Percentiles rank a stretch among this genome's conserved stretches.
These are phyloP conservation scores for Cremastinae sp. DNA, from an alignment of 2,888 invertebrate species.

Conservation along the genomic window DNA sequence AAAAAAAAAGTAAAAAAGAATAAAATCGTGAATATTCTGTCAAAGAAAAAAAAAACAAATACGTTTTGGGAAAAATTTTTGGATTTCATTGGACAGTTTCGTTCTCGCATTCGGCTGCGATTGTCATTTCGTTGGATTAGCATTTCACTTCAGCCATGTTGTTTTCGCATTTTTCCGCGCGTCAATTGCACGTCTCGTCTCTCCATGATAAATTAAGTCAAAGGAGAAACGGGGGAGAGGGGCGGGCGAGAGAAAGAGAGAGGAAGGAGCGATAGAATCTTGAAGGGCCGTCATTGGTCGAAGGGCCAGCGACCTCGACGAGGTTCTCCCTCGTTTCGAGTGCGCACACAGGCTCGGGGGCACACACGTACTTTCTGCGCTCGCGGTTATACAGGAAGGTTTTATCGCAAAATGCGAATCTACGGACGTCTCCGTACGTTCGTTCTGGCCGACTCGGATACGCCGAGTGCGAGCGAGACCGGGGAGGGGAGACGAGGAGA, in stretches of 20 bases:
- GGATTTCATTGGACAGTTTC: not conserved
- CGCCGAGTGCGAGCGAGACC: slow-evolving; percentile 26
- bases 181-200: slow-evolving; percentile 40
- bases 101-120: not conserved
- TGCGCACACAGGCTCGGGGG: not conserved
- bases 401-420: slow-evolving; percentile 71
- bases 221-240: slow-evolving; percentile 20
- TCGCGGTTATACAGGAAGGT: slow-evolving; percentile 48
- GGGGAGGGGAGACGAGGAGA: slow-evolving; percentile 30
- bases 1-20: not conserved
- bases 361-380: slow-evolving; percentile 12
- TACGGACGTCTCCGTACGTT: slow-evolving; percentile 63
- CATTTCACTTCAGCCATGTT: slow-evolving; percentile 44
- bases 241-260: slow-evolving; percentile 16
- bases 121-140: slow-evolving; percentile 7
- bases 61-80: not conserved
- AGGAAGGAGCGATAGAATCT: slow-evolving; percentile 64
- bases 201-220: slow-evolving; percentile 57
- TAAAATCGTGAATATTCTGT: not conserved
- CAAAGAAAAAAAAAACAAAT: not conserved
- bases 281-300: slow-evolving; percentile 69
- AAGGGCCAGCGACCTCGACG: slow-evolving; percentile 52
- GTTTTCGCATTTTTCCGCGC: slow-evolving; percentile 42
- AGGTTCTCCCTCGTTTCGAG: slow-evolving; percentile 47
- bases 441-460: slow-evolving; percentile 60